phyloP scores from a whole-genome alignment of 2,113 vertebrate species.

The Tretioscincus oriximinensis region DNA sequence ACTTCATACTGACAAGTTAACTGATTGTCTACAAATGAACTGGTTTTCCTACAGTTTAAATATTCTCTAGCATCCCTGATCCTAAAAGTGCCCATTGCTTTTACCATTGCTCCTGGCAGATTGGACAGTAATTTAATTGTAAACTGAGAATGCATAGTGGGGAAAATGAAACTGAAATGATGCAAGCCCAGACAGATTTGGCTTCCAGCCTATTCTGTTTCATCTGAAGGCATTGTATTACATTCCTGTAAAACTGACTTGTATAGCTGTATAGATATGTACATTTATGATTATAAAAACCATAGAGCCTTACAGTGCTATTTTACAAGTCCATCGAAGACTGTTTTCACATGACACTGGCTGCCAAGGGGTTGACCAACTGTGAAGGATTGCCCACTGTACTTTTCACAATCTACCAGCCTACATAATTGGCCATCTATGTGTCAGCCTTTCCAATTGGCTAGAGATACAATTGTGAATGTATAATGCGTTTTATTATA shows the following conservation, averaged over 20 bases:
- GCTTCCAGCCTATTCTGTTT: background rate
- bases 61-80: background rate
- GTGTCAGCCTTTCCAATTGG: no score
- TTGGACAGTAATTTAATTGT: constrained; percentile 27
- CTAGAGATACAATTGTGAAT: no score
- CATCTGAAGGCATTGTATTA: background rate
- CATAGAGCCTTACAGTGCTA: no score
- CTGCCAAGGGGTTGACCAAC: no score
- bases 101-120: background rate
- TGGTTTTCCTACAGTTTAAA: constrained; percentile 4
- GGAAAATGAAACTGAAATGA: constrained; percentile 10
- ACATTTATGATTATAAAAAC: background rate
- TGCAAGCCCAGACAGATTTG: background rate
- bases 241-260: background rate
- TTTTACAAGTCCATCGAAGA: no score
- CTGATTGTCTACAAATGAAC: constrained; percentile 38
- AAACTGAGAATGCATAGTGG: constrained; percentile 22
- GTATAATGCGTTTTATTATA: no score
- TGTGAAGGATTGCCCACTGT: no score
- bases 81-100: constrained; percentile 23
- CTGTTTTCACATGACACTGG: no score
- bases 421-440: no score
- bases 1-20: constrained; percentile 34
- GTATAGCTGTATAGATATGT: background rate
- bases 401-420: no score